phyloP scores from a whole-genome alignment of 2,113 vertebrate genomes.

The Eupsittula cactorum region DNA sequence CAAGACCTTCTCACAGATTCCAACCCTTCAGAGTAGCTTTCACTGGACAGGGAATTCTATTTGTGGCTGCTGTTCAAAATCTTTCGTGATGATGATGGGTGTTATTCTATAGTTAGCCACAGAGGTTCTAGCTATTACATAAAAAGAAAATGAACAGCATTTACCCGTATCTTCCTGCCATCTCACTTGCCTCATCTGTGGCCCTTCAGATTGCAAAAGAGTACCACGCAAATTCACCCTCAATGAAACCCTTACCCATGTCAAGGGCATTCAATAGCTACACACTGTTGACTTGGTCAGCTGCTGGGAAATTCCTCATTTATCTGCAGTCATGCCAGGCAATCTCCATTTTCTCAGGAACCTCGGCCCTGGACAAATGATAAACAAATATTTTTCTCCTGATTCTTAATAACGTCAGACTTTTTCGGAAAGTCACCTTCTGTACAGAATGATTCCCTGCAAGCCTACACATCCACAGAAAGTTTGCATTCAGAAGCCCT shows the following conservation, averaged over 20 bases:
- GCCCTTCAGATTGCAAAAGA: neutral
- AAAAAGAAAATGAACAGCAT: neutral
- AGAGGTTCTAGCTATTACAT: neutral
- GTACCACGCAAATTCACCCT: neutral
- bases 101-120: neutral
- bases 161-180: fast-evolving
- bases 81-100: neutral
- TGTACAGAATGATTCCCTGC: neutral
- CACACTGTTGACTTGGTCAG: neutral
- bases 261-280: neutral
- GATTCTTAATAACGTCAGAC: neutral
- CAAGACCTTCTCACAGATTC: neutral
- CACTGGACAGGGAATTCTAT: neutral
- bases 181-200: neutral
- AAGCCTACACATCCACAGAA: neutral
- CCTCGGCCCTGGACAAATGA: neutral
- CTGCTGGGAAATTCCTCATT: neutral
- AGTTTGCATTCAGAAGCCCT: neutral
- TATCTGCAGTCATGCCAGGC: neutral
- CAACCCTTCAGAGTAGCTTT: neutral
- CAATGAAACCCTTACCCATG: neutral
- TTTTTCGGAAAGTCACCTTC: neutral
- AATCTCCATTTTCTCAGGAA: neutral
- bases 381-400: neutral
- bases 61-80: neutral